Evolutionary conservation across 2,113 vertebrate genomes (phyloP), one percentile per base, ranked within the genome.

Genomic region (Notothenia rossii): DNA sequence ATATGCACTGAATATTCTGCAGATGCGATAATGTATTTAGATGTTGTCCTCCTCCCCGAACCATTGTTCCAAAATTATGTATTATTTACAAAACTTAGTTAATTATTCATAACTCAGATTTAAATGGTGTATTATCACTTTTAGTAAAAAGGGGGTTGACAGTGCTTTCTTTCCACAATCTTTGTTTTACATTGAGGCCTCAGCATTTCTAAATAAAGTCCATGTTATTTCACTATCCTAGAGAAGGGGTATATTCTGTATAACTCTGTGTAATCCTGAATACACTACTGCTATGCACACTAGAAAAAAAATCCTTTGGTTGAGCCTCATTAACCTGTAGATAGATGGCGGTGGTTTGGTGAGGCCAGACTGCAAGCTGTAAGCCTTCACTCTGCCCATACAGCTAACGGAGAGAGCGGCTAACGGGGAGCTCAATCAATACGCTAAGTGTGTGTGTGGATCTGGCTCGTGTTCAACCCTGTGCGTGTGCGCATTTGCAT

Each of bases 391-490:
- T 84, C 78, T 85, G 79, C 61, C 64, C 79, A 10, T 60, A 71
- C 72, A 83, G 86, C 77, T 29, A 20, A 36, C 75, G 70, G 75
- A 87, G 83, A 84, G 85, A 88, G 90, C 66, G 63, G 74, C 88
- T 79, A 86, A 89, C 78, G 51, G 80, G 87, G 77, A 81, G 75
- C 80, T 85, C 84, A 86, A 89, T 92, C 91, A 85, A 91, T 92
- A 90, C 54, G 4, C 76, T 84, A 75, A 88, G 78, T 82, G n/a
- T 84, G 77, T 85, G 72, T 71, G 61, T 81, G 71, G 64, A 22
- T 58, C 46, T 76, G 70, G 45, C 48, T 50, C 4, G 1, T 51
- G 43, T 15, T 54, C 12, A 13, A 54, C 56, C 14, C 13, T n/a
- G 70, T 67, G 79, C 76, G 71, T 67, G 22, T 36, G n/a, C 11